phyloP scores from a whole-genome alignment of 2,888 invertebrate genomes.

The Thymelicus lineola region DNA sequence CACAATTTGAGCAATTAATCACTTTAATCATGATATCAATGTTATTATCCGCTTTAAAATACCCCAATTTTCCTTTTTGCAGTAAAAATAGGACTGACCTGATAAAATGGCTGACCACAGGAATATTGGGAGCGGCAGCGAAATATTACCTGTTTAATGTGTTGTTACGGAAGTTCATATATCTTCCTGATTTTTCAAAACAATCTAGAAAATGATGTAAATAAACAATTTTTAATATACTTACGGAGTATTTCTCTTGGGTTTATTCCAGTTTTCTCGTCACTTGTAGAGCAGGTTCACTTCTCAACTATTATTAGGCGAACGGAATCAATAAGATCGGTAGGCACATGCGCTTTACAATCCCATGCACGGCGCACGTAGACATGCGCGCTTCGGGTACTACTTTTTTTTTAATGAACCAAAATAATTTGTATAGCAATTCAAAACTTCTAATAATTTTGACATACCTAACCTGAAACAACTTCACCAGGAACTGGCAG shows the following conservation, averaged over 20 bases:
- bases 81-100: too few species aligned
- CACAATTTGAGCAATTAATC: too few species aligned
- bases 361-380: neutral
- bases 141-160: neutral
- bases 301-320: neutral
- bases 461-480: too few species aligned
- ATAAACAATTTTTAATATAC: neutral
- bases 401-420: neutral
- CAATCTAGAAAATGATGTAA: neutral
- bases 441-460: neutral
- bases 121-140: too few species aligned
- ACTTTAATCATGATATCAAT: too few species aligned
- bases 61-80: too few species aligned
- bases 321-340: neutral
- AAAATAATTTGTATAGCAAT: too few species aligned
- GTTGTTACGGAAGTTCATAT: too few species aligned
- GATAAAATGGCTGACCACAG: too few species aligned
- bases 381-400: neutral
- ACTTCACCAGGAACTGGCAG: too few species aligned
- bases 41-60: too few species aligned
- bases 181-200: neutral
- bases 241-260: neutral
- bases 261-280: neutral
- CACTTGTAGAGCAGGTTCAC: neutral
- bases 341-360: conserved; percentile 6